Base-by-base conservation (phyloP, 2,113 vertebrate species). In the Tautogolabrus adspersus region DNA sequence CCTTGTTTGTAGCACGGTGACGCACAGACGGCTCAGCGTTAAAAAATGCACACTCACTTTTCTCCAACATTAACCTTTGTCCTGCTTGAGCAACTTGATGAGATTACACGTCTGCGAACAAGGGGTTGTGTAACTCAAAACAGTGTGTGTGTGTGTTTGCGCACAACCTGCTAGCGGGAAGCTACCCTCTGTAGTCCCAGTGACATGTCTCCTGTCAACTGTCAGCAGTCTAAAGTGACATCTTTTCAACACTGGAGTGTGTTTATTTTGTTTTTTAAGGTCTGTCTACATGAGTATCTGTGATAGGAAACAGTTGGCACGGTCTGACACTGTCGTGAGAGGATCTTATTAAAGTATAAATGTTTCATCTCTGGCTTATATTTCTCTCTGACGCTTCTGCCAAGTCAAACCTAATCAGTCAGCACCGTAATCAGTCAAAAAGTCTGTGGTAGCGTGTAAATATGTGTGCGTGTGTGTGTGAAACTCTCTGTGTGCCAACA, bases 11-110 rank as follows among this genome's bases (percentile, higher is more conserved):
- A 0, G 64, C 1, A 16, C 6, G 5, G 21, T 55, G 49, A 47
- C 57, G 37, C 72, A 66, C 44, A 42, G 40, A 40, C 10, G 8
- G 42, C 55, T 19, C 10, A 21, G 71, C 57, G 18, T 10, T 22
- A 68, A 75, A 47, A 64, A 46, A 23, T 11, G 8, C 66, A 69
- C 23, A 10, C 9, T 34, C 77, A 37, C 54, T 51, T 55, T 23
- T 0, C n/a, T 68, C n/a, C 19, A 51, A 21, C 77, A 71, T 76
- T 75, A 88, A 73, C 85, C 79, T 86, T 92, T 89, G 88, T 87
- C 66, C 79, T 59, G 72, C 81, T 69, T 83, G 81, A 89, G 87
- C 86, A 71, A 74, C 75, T 82, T 82, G 86, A 88, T 89, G 87
- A 86, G 84, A 90, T 88, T 87, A 89, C 61, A 79, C n/a, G 42